Evolutionary conservation across 2,113 vertebrate genomes (phyloP).

Genomic region (Urocitellus parryii): DNA sequence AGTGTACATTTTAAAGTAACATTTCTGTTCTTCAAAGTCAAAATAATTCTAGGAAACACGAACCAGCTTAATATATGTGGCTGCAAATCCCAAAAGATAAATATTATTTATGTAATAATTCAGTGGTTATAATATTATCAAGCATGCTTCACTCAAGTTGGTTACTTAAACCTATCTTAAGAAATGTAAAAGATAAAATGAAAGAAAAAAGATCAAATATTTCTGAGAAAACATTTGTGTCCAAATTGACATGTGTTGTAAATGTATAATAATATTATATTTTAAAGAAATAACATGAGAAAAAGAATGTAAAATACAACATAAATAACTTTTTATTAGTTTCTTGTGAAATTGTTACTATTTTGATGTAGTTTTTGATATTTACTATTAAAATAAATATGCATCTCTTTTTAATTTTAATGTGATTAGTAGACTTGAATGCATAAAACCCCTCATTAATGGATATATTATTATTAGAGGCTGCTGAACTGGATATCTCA

Average conservation of each 20-base stretch:
- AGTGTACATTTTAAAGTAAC: neutral
- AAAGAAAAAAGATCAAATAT: neutral
- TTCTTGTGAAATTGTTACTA: neutral
- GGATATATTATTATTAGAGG: no score
- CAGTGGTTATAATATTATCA: neutral
- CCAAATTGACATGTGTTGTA: neutral
- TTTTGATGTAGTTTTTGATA: neutral
- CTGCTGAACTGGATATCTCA: neutral
- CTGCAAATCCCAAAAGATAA: neutral
- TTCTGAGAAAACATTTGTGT: neutral
- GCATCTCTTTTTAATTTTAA: neutral
- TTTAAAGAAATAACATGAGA: neutral
- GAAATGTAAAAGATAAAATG: neutral
- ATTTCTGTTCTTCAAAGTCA: neutral
- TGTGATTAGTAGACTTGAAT: neutral
- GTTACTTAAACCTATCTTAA: neutral
- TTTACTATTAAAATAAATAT: neutral
- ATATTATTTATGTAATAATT: neutral
- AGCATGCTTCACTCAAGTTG: neutral
- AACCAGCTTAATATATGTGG: neutral
- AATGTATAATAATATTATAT: neutral
- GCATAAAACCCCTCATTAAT: neutral
- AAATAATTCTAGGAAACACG: neutral
- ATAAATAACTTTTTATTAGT: neutral
- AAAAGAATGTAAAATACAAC: neutral